These are phyloP conservation scores for Hypocryptadius cinnamomeus DNA, from an alignment of 2,113 vertebrate species.

Conservation along the genomic window DNA sequence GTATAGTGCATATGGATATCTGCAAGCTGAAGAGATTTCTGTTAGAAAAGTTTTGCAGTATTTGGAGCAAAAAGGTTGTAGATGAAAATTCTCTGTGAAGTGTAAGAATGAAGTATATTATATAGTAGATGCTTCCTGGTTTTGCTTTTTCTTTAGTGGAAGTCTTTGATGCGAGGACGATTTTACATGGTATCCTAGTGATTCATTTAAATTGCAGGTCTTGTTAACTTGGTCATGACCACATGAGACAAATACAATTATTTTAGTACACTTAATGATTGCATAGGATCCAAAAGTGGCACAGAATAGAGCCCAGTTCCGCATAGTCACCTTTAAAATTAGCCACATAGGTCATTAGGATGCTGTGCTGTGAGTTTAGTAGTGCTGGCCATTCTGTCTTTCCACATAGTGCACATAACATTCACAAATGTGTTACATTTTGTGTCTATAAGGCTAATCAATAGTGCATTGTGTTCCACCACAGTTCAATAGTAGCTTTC, in stretches of 20 bases:
- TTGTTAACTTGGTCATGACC: background rate
- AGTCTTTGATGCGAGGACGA: background rate
- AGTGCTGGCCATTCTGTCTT: background rate
- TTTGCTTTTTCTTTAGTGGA: background rate
- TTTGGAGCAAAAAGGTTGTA: background rate
- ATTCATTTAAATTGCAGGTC: background rate
- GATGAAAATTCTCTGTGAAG: background rate
- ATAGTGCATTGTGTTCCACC: background rate
- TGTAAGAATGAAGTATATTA: background rate
- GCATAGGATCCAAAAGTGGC: background rate
- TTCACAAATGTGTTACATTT: background rate
- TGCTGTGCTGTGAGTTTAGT: background rate
- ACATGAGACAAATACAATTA: background rate
- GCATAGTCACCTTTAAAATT: background rate
- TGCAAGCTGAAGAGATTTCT: background rate
- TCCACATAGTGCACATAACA: background rate
- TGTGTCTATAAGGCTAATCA: background rate
- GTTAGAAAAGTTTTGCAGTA: background rate
- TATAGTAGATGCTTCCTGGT: background rate
- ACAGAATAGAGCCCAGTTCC: background rate
- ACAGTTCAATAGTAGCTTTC: background rate
- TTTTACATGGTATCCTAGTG: background rate
- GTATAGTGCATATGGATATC: background rate
- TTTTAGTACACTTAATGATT: background rate
- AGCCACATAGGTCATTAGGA: background rate